Evolutionary conservation across 2,797 vertebrate species (phyloP), one percentile per base, ranked within the genome.

Genomic region (Aphelocoma californica): DNA sequence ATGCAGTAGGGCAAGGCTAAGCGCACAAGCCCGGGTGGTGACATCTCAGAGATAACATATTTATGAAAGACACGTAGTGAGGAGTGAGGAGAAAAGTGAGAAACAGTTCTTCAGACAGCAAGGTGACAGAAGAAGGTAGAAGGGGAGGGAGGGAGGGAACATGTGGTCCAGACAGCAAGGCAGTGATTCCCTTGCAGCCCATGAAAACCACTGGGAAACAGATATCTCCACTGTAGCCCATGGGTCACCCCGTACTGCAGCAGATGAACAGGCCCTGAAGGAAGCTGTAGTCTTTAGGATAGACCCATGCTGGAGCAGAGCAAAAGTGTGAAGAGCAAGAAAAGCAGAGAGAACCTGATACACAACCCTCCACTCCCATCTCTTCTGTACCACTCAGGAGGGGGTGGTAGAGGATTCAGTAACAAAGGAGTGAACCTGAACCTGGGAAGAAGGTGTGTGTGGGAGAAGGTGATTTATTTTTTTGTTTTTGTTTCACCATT

Each of bases 361-460:
- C 1, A 57, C 29, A 47, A 4, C 0, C 1, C 2, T 3, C 6
- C 2, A 2, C 14, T 61, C 26, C 9, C 0, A 0, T 29, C 26
- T 50, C 6, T 28, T 23, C 32, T 62, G 24, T 6, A 7, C 10
- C 9, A 23, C 15, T 45, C 1, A 1, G 42, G 29, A 81, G 3
- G 3, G 11, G 6, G 5, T 25, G 7, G 8, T 19, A 75, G 24
- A 81, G 6, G 7, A 86, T 66, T 88, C 56, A 62, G 4, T 19
- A 91, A 66, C 12, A 62, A 84, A 62, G 4, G 10, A 70, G 6
- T 50, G 18, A 81, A 61, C 15, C 17, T 47, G 26, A 62, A 50
- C 8, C 23, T 57, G 10, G 15, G 24, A 86, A 62, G 38, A 17
- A 58, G 10, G 3, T 14, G 3, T 24, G 8, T 40, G 5, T 54